Evolutionary conservation across 2,888 invertebrate species (phyloP).

Genomic region (Automeris io): DNA sequence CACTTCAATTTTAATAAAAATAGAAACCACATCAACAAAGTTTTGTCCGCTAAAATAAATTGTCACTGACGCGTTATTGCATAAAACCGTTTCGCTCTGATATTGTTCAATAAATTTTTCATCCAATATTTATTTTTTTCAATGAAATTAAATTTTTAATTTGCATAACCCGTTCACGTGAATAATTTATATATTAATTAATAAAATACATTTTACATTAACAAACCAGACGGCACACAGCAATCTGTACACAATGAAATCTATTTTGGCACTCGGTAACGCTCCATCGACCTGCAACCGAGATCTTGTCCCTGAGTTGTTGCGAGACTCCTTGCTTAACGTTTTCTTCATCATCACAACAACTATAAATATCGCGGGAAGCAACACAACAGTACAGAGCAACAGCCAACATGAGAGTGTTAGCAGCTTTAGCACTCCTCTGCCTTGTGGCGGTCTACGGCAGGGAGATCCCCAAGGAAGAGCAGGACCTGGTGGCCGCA

Average conservation of each 20-base stretch:
- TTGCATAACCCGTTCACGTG: no score
- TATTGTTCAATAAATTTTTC: no score
- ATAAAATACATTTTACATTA: no score
- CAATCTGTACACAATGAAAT: slow-evolving; percentile 28
- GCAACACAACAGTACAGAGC: slow-evolving; percentile 36
- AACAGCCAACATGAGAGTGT: slow-evolving; percentile 53
- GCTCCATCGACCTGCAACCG: slow-evolving; percentile 40
- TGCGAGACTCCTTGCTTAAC: slow-evolving; percentile 51
- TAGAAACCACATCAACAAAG: no score
- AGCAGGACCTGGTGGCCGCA: slow-evolving; percentile 60
- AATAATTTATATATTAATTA: no score
- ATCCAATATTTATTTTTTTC: no score
- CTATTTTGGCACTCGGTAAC: slow-evolving; percentile 42
- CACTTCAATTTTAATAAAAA: no score
- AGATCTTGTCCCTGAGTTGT: slow-evolving; percentile 51
- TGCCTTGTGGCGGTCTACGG: slow-evolving; percentile 62
- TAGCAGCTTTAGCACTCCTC: slow-evolving; percentile 49
- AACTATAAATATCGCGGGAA: slow-evolving; percentile 60
- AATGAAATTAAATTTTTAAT: no score
- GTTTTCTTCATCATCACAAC: slow-evolving; percentile 55
- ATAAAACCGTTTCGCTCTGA: no score
- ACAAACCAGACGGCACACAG: slow-evolving; percentile 14
- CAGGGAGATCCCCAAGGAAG: slow-evolving; percentile 52
- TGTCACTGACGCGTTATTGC: no score
- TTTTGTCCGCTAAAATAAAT: no score